Evolutionary conservation across 2,888 invertebrate genomes (phyloP).

Genomic region (Cosmopolites sordidus): DNA sequence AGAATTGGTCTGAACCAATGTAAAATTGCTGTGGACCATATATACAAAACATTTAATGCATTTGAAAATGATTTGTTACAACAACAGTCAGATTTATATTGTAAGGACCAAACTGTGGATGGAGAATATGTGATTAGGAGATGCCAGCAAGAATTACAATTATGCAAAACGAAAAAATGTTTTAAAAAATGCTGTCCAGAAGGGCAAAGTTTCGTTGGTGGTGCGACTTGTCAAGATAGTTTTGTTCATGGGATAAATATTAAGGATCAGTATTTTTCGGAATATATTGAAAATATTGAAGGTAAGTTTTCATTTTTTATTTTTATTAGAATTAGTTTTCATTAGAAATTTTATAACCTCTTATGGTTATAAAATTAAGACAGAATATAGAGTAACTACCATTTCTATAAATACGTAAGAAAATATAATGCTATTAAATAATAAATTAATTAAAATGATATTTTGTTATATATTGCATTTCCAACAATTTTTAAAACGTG

Average conservation of each 20-base stretch:
- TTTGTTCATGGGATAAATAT: slow-evolving; percentile 34
- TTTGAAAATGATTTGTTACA: neutral
- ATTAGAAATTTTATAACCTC: no score
- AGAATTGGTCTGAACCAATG: slow-evolving; percentile 33
- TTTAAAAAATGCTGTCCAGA: slow-evolving; percentile 55
- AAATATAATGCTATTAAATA: no score
- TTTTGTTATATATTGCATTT: no score
- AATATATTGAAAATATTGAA: slow-evolving; percentile 28
- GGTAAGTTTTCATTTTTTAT: no score
- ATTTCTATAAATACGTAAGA: no score
- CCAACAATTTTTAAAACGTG: no score
- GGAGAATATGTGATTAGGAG: slow-evolving; percentile 28
- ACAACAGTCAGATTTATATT: slow-evolving; percentile 2
- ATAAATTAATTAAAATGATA: no score
- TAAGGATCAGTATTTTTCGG: slow-evolving; percentile 19
- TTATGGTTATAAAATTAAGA: no score
- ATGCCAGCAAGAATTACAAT: slow-evolving; percentile 28
- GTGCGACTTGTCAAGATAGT: slow-evolving; percentile 32
- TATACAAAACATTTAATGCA: neutral
- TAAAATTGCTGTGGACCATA: slow-evolving; percentile 32
- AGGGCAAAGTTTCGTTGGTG: slow-evolving; percentile 49
- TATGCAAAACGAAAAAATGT: slow-evolving; percentile 39
- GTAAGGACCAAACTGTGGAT: slow-evolving; percentile 30
- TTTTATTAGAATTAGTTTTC: no score
- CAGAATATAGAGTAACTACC: no score